Evolutionary conservation across 53 echinoderm and acorn worm genomes (phyloP).

Genomic region (Astropecten irregularis): DNA sequence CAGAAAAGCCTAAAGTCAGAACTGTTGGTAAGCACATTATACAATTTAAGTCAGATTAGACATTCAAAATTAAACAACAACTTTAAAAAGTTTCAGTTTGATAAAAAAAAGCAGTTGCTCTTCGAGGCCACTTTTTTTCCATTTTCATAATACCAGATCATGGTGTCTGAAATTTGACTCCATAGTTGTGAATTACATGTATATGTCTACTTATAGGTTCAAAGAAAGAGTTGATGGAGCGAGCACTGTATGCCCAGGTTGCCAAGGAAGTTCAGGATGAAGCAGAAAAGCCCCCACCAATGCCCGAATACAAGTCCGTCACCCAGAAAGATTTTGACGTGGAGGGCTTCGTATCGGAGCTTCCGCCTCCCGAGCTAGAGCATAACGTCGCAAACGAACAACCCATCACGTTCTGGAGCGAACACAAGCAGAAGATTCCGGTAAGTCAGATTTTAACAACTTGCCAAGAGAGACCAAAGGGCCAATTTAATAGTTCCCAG

Average conservation of each 20-base stretch:
- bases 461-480: no score
- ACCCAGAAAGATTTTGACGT: conserved; percentile 86
- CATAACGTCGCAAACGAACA: conserved; percentile 96
- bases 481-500: no score
- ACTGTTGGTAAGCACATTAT: conserved; percentile 74
- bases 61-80: background rate
- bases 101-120: no score
- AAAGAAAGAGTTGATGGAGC: conserved; percentile 84
- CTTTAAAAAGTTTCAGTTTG: background rate
- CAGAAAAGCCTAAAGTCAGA: conserved; percentile 76
- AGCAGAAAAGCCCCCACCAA: conserved; percentile 73
- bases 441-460: conserved; percentile 66
- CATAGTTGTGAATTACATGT: no score
- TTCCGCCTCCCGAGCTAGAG: conserved; percentile 75
- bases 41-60: background rate
- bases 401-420: conserved; percentile 96
- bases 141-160: no score
- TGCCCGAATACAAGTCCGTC: conserved; percentile 79
- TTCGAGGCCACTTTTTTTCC: no score
- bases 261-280: conserved; percentile 79
- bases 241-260: conserved; percentile 78
- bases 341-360: conserved; percentile 79
- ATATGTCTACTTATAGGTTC: conserved; percentile 45
- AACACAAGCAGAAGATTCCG: conserved; percentile 93
- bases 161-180: no score